phyloP scores from a whole-genome alignment of 2,797 vertebrate genomes.

The Pantherophis vulpinus region DNA sequence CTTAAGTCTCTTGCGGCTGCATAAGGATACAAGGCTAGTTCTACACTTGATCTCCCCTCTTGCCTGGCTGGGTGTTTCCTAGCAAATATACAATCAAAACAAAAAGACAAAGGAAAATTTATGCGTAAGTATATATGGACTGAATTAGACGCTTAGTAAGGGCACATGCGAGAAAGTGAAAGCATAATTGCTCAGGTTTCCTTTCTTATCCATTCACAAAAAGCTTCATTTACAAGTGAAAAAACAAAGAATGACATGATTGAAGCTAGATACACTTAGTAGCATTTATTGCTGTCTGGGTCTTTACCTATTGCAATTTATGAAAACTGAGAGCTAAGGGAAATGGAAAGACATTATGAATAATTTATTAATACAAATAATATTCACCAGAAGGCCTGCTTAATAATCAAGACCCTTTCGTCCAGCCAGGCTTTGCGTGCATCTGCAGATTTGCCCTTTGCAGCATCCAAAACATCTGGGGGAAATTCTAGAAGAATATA shows the following conservation, averaged over 20 bases:
- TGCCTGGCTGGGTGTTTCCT: not conserved
- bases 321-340: not conserved
- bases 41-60: not conserved
- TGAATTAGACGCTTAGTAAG: not conserved
- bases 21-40: not conserved
- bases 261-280: not conserved
- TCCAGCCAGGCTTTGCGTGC: conserved; percentile 83
- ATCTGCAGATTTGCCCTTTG: conserved; percentile 82
- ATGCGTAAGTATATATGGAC: no score
- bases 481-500: conserved; percentile 71
- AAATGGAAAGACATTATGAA: not conserved
- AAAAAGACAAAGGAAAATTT: not conserved
- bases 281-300: not conserved
- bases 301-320: not conserved
- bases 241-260: not conserved
- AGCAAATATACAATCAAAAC: not conserved
- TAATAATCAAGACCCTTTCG: conserved; percentile 79
- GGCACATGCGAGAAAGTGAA: not conserved
- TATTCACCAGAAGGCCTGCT: conserved; percentile 87
- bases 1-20: not conserved
- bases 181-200: not conserved
- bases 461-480: conserved; percentile 78
- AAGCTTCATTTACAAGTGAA: not conserved
- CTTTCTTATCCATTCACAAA: not conserved
- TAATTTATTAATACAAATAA: not conserved